Evolutionary conservation across 2,888 invertebrate genomes (phyloP), one percentile per base, ranked within the genome.

Genomic region (Plemyria rubiginata): DNA sequence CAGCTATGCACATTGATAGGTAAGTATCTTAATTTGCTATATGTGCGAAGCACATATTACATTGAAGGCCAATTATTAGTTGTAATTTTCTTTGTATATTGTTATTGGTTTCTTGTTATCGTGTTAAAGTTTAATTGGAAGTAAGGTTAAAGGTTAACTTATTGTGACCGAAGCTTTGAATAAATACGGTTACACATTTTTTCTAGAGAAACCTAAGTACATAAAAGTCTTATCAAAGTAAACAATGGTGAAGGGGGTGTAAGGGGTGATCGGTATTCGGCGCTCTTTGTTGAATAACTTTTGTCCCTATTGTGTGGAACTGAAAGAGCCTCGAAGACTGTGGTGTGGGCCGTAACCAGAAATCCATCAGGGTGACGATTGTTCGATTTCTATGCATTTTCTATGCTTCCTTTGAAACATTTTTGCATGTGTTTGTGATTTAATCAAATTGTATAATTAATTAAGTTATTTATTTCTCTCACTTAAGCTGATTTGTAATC

Each of bases 281-380:
- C 90, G 90, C 87, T 90, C 90, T 92, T 92, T 93, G 93, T 88
- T 87, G 91, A 90, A 91, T 92, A 93, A 93, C 93, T 93, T 93
- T 93, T 93, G 93, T 93, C 90, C 92, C 93, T 89, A 92, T 93
- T 93, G 92, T 92, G 90, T 88, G 73, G 88, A 88, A 59, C 48
- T 59, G 92, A 92, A 89, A 89, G 85, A 88, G 86, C 88, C 90
- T 90, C 92, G 91, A 93, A 92, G 92, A 91, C 88, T 88, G 85
- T 84, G 81, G 85, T 82, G 87, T 81, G 85, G 90, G 88, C 89
- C 89, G 87, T 90, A 90, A 92, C 91, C 91, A 88, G 89, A 92
- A 92, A 92, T 91, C 92, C 91, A 92, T 90, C 92, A 92, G 87
- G 79, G 83, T 81, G 78, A 82, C 89, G 89, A 91, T 90, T 91